A percentile compares a stretch with the other conserved stretches of the same genome.
Conservation (phyloP, 2,113 vertebrate genomes). For the Megaleporinus macrocephalus region DNA sequence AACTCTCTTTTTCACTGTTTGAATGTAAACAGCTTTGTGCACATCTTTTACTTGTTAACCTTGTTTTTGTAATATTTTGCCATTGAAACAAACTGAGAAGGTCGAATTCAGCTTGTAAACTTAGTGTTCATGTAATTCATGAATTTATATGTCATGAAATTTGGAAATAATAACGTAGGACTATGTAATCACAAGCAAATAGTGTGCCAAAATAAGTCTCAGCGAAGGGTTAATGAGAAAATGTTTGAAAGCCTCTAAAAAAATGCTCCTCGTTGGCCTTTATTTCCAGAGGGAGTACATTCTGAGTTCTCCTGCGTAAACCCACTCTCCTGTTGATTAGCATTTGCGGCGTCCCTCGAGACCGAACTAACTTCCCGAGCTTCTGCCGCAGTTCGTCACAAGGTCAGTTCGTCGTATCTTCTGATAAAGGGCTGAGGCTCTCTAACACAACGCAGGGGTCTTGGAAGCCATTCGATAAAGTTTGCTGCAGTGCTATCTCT, state of each 20-base stretch:
- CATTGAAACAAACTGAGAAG: background rate
- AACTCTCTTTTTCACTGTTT: no score
- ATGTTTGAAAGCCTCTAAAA: background rate
- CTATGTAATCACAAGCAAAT: no score
- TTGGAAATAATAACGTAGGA: no score
- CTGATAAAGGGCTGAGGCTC: constrained; percentile 59
- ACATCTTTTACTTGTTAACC: no score
- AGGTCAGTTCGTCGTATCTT: constrained; percentile 55
- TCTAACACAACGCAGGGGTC: constrained; percentile 48
- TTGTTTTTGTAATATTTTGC: background rate
- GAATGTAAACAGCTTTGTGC: no score
- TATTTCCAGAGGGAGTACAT: background rate
- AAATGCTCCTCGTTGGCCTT: constrained; percentile 15
- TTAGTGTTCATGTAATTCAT: background rate
- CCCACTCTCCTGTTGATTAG: constrained; percentile 44
- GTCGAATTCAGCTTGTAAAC: background rate
- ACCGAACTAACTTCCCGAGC: constrained; percentile 23
- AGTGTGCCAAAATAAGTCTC: no score
- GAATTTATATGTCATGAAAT: no score
- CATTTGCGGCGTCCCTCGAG: constrained; percentile 4
- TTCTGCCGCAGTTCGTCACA: constrained; percentile 28
- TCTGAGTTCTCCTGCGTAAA: background rate
- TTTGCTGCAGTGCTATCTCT: constrained; percentile 62
- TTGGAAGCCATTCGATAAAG: constrained; percentile 60
- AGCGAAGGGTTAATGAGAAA: background rate